These are phyloP conservation scores for Caranx melampygus DNA, from an alignment of 2,113 vertebrate species.

Conservation along the genomic window DNA sequence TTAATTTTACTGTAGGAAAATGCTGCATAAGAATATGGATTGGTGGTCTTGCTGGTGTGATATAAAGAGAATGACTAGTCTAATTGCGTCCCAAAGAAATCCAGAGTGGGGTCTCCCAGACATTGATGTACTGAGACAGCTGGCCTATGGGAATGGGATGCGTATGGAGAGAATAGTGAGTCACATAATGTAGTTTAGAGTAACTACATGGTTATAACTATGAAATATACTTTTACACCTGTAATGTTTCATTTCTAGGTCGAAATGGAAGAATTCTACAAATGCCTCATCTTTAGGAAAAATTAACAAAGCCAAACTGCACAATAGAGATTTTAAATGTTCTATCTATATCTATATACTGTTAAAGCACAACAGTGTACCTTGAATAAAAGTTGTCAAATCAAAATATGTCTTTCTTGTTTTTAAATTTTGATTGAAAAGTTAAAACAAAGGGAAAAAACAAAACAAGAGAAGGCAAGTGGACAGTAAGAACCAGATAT, in stretches of 20 bases:
- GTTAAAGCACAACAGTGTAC: not conserved
- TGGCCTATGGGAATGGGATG: conserved; percentile 74
- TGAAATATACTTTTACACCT: not conserved
- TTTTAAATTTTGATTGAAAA: not conserved
- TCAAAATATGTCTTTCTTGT: not conserved
- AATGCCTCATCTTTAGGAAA: conserved; percentile 84
- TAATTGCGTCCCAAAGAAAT: conserved; percentile 69
- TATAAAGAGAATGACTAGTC: not conserved
- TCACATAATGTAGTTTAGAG: not conserved
- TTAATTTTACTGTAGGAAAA: not conserved
- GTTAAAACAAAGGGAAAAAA: not conserved
- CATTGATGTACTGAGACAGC: conserved; percentile 80
- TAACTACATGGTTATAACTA: not conserved
- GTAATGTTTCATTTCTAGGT: conserved; percentile 64
- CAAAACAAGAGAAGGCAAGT: conserved; percentile 5
- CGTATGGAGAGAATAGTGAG: conserved; percentile 82
- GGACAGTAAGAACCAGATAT: conserved; percentile 84
- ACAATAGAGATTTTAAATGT: not conserved
- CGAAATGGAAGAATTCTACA: conserved; percentile 82
- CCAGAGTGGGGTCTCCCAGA: conserved; percentile 85
- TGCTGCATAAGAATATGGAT: not conserved
- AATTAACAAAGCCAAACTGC: conserved; percentile 38
- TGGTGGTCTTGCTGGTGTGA: not conserved
- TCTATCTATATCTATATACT: not conserved
- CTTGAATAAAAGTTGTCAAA: conserved; percentile 15